phyloP scores from a whole-genome alignment of 2,888 invertebrate genomes.

The Agrochola circellaris region DNA sequence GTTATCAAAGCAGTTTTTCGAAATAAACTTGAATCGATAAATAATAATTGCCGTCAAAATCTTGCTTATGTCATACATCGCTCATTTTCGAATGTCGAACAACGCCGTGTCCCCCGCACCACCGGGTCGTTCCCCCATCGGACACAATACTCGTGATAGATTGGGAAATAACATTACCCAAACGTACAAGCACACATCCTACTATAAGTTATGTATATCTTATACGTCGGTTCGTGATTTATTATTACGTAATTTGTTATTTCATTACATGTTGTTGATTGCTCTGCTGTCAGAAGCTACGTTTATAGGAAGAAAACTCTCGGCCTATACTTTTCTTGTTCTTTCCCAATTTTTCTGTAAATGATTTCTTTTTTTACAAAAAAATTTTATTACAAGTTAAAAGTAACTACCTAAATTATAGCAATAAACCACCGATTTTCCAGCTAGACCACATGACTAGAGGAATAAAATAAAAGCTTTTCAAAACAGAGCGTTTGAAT shows the following conservation, averaged over 20 bases:
- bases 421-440: neutral
- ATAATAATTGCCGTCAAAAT: conserved; percentile 36
- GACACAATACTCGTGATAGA: conserved; percentile 77
- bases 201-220: conserved; percentile 41
- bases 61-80: conserved; percentile 50
- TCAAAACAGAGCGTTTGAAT: conserved; percentile 31
- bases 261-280: conserved; percentile 60
- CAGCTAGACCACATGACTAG: neutral
- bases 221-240: conserved; percentile 57
- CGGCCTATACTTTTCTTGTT: neutral
- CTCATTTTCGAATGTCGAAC: conserved; percentile 53
- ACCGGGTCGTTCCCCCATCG: conserved; percentile 56
- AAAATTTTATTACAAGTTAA: too few relatives aligned
- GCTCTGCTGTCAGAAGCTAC: conserved; percentile 20
- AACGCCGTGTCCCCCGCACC: conserved; percentile 56
- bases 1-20: neutral
- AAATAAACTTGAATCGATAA: conserved; percentile 1
- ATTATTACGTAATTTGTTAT: conserved; percentile 60
- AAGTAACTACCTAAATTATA: neutral
- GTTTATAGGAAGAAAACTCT: conserved; percentile 12
- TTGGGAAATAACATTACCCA: conserved; percentile 79
- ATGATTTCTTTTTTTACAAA: neutral
- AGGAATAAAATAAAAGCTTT: conserved; percentile 20
- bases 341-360: too few relatives aligned
- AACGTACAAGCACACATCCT: conserved; percentile 51